Conservation (phyloP, 1,140 invertebrate species). For the Monochamus saltuarius region DNA sequence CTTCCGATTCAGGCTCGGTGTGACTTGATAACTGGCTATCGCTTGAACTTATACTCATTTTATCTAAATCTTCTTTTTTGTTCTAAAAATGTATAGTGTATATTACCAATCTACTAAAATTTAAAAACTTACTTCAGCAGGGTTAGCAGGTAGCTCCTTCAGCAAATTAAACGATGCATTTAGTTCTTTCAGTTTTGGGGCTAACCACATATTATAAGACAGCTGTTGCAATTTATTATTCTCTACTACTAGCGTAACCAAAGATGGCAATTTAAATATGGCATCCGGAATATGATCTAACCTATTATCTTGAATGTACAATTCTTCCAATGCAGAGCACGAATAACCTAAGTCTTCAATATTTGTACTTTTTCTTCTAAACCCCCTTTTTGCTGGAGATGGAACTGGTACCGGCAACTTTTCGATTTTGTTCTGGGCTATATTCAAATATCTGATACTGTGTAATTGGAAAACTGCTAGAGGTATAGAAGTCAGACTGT, state of each 20-base stretch:
- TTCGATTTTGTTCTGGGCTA: slow-evolving; percentile 85
- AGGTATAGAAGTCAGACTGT: slow-evolving; percentile 80
- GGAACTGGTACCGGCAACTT: slow-evolving; percentile 59
- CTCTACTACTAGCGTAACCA: slow-evolving; percentile 85
- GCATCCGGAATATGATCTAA: slow-evolving; percentile 77
- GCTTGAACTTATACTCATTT: slow-evolving; percentile 49
- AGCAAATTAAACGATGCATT: slow-evolving; percentile 92
- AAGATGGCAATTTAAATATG: slow-evolving; percentile 76
- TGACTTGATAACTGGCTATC: slow-evolving; percentile 50
- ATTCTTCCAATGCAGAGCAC: slow-evolving; percentile 82
- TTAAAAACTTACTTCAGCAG: slow-evolving; percentile 50
- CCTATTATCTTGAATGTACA: slow-evolving; percentile 87
- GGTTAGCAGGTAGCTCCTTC: slow-evolving; percentile 69
- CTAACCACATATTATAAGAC: slow-evolving; percentile 86
- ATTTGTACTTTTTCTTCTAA: slow-evolving; percentile 42
- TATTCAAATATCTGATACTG: slow-evolving; percentile 76
- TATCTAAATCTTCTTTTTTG: slow-evolving; percentile 47
- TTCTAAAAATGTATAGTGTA: slow-evolving; percentile 1
- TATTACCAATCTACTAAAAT: too few relatives aligned
- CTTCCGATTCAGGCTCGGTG: slow-evolving; percentile 42
- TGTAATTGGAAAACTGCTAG: slow-evolving; percentile 79
- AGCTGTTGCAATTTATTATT: slow-evolving; percentile 90
- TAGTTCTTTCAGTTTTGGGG: slow-evolving; percentile 84
- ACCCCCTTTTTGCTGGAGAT: slow-evolving; percentile 46
- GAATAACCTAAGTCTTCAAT: slow-evolving; percentile 57